Evolutionary conservation across 2,797 vertebrate genomes (phyloP).

Genomic region (Hapalemur alaotrensis): DNA sequence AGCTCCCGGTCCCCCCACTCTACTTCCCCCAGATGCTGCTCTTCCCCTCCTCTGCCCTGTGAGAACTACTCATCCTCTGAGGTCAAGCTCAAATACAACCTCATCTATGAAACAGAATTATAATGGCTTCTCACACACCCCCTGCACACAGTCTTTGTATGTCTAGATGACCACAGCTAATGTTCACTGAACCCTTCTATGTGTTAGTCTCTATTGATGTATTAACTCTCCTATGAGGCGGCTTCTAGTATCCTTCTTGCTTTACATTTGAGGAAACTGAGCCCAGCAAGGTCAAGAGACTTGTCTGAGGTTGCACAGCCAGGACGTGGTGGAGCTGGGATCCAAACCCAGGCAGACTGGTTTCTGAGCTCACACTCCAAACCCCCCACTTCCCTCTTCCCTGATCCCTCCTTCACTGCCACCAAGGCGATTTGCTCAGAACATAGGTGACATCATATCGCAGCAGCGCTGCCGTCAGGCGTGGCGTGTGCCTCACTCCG

Average conservation of each 20-base stretch:
- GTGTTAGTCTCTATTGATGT: not conserved
- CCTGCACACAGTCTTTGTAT: not conserved
- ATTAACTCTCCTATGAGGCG: not conserved
- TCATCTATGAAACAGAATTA: not conserved
- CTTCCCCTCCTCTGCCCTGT: not conserved
- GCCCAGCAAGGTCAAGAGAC: not conserved
- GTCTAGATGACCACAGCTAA: not conserved
- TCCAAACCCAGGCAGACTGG: not conserved
- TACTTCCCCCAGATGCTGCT: not conserved
- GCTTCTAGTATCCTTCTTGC: not conserved
- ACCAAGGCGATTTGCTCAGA: too few species aligned
- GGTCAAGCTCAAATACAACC: not conserved
- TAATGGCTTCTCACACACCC: not conserved
- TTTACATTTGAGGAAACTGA: not conserved
- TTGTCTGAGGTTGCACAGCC: not conserved
- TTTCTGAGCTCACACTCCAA: not conserved
- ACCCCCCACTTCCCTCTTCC: too few species aligned
- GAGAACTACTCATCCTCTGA: not conserved
- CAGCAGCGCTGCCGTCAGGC: too few species aligned
- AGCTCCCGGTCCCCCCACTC: not conserved
- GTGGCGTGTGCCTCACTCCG: fast-evolving
- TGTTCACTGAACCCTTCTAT: not conserved
- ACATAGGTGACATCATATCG: too few species aligned
- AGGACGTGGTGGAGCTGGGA: not conserved
- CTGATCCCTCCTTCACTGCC: too few species aligned